Evolutionary conservation across 1,140 invertebrate species (phyloP).

Genomic region (Magallana gigas): DNA sequence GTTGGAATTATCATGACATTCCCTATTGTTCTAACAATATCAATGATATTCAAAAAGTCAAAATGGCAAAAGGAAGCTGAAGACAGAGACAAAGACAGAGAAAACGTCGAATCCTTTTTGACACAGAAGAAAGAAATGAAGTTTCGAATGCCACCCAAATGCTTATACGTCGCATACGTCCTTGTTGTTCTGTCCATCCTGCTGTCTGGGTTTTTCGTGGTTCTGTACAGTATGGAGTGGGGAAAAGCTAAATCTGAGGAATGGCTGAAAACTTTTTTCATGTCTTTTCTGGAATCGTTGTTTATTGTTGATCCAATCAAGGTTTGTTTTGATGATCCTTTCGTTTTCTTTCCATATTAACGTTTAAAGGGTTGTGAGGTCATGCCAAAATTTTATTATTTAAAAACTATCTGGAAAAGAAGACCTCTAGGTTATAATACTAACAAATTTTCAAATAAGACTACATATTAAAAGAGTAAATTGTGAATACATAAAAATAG

Average conservation of each 20-base stretch:
- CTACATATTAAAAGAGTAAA: too few species aligned
- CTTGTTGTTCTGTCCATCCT: slow-evolving; percentile 50
- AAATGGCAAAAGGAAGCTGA: background rate
- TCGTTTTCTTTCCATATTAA: background rate
- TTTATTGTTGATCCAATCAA: slow-evolving; percentile 68
- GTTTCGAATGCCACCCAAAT: slow-evolving; percentile 60
- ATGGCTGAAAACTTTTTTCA: slow-evolving; percentile 66
- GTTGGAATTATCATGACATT: slow-evolving; percentile 55
- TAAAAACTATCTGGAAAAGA: too few species aligned
- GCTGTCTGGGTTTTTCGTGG: slow-evolving; percentile 59
- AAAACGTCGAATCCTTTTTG: slow-evolving; percentile 35
- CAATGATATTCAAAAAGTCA: slow-evolving; percentile 55
- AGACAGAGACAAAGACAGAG: slow-evolving; percentile 23
- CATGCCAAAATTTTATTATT: too few species aligned
- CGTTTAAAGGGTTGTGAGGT: too few species aligned
- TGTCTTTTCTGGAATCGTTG: slow-evolving; percentile 65
- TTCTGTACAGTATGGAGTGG: slow-evolving; percentile 68
- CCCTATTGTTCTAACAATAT: slow-evolving; percentile 52
- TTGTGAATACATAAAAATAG: too few species aligned
- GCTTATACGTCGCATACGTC: slow-evolving; percentile 61
- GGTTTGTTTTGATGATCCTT: slow-evolving; percentile 42
- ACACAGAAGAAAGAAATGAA: slow-evolving; percentile 41
- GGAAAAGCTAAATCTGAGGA: slow-evolving; percentile 64
- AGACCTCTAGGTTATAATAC: too few species aligned
- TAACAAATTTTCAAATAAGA: too few species aligned